Conservation (phyloP, 2,888 invertebrate species). For the Nebria brevicollis region DNA sequence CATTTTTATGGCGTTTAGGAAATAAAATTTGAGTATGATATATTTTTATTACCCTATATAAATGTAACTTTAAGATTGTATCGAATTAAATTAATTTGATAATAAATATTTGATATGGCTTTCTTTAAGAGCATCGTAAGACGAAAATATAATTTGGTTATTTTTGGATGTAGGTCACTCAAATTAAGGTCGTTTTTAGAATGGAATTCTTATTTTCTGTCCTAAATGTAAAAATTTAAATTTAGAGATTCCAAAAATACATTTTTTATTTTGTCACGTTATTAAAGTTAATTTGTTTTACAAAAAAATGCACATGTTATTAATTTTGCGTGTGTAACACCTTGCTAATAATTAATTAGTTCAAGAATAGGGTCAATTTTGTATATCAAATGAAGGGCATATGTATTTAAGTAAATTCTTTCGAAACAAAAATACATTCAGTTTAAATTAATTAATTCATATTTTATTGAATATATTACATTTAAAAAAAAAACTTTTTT, state of each 20-base stretch:
- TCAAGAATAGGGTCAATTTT: slow-evolving; percentile 1
- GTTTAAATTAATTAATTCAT: no score
- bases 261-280: neutral
- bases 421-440: no score
- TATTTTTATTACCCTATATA: no score
- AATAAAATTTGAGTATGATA: neutral
- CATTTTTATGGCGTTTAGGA: neutral
- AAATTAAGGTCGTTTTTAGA: slow-evolving; percentile 18
- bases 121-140: no score
- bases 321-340: neutral
- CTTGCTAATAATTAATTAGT: neutral
- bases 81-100: no score
- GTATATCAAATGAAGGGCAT: neutral
- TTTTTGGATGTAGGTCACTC: neutral
- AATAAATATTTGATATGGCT: no score
- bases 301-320: neutral
- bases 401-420: neutral
- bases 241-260: slow-evolving; percentile 4
- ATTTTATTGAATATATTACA: no score
- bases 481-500: no score
- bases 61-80: no score
- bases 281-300: neutral
- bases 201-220: slow-evolving; percentile 13
- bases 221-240: slow-evolving; percentile 9
- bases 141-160: neutral